phyloP scores from a whole-genome alignment of 2,113 vertebrate species.

The Dasyornis broadbenti region DNA sequence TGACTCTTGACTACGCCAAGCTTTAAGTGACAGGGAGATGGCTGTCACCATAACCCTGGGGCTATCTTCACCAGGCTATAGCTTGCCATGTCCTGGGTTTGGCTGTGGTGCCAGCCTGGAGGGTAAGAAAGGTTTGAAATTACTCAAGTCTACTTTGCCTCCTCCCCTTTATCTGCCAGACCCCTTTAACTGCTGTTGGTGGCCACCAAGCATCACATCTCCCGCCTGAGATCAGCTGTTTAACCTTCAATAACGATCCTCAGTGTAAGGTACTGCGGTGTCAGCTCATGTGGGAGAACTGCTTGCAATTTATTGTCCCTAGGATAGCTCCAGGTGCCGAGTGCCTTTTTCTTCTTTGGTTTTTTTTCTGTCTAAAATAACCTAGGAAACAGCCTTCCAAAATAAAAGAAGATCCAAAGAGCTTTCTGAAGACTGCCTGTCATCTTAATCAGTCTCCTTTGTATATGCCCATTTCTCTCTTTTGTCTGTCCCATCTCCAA shows the following conservation, averaged over 20 bases:
- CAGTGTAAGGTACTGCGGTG: neutral
- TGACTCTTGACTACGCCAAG: rapidly evolving
- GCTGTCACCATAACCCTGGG: neutral
- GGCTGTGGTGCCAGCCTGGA: neutral
- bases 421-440: neutral
- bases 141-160: neutral
- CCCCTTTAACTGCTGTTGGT: neutral
- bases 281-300: neutral
- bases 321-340: neutral
- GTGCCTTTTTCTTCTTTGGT: neutral
- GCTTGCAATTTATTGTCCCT: neutral
- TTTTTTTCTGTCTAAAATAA: neutral
- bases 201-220: neutral
- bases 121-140: neutral
- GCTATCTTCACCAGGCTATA: rapidly evolving
- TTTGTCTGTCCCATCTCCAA: neutral
- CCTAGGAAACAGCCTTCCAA: neutral
- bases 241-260: neutral
- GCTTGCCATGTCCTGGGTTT: neutral
- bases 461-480: neutral
- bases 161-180: neutral
- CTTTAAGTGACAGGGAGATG: neutral
- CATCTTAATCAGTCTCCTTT: neutral
- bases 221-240: neutral
- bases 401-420: neutral